phyloP scores from a whole-genome alignment of 2,797 vertebrate genomes.

The Lithobates pipiens region DNA sequence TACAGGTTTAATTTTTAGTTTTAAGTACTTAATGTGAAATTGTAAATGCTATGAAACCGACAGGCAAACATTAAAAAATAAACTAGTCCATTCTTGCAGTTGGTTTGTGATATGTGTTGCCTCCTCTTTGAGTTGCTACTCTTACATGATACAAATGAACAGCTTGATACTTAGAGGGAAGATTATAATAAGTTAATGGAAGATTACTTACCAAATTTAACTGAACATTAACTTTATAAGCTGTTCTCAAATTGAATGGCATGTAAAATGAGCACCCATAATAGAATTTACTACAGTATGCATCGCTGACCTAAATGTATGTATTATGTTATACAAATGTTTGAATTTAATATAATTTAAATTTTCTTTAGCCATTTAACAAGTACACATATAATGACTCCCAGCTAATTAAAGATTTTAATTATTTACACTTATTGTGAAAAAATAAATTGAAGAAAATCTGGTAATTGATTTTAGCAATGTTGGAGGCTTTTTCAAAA shows the following conservation, averaged over 20 bases:
- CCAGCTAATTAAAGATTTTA: not conserved
- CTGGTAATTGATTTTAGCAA: not conserved
- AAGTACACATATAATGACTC: constrained; percentile 2
- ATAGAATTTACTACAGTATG: constrained; percentile 13
- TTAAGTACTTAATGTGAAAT: too few species aligned
- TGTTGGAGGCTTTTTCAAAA: too few species aligned
- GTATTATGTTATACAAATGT: constrained; percentile 28
- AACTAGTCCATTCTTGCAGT: too few species aligned
- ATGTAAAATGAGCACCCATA: constrained; percentile 32
- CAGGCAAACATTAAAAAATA: too few species aligned
- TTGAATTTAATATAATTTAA: not conserved
- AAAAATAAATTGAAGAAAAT: not conserved
- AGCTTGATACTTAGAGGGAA: not conserved
- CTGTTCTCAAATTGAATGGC: constrained; percentile 32
- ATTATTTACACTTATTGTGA: not conserved
- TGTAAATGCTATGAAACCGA: too few species aligned
- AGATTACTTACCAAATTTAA: constrained; percentile 29
- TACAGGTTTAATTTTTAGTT: too few species aligned
- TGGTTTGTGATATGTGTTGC: too few species aligned
- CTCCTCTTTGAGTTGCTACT: too few species aligned
- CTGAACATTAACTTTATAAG: constrained; percentile 37
- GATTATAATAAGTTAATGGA: constrained; percentile 6
- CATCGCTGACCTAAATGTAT: constrained; percentile 21
- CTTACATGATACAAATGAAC: not conserved
- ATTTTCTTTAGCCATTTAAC: constrained; percentile 27